Base-by-base conservation (phyloP, 2,797 vertebrate species). In the Lagodon rhomboides region DNA sequence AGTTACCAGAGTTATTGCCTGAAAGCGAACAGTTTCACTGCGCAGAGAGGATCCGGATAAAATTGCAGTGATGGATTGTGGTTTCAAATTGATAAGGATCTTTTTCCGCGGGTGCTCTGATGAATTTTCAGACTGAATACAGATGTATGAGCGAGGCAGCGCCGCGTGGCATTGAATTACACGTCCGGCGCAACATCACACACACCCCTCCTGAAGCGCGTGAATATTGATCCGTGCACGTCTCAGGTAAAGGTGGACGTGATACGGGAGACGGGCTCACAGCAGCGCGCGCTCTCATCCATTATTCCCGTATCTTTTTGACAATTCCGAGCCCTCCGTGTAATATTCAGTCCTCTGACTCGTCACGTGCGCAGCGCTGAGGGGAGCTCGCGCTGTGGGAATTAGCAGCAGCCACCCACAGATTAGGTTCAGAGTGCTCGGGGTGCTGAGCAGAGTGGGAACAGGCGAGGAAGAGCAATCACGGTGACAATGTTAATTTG, bases 1-100 rank as follows among this genome's bases (percentile, higher is more conserved):
- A 90, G 79, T 91, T 91, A 83, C 80, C 86, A 73, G 83, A 90
- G 77, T 89, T 93, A 91, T 93, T 91, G 89, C 88, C 82, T 87
- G 82, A 90, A 92, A 89, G 4, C 84, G 84, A 91, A 83, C 78
- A 85, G 84, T 92, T 92, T 84, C n/a, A 73, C 86, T 78, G 85
- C 77, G 66, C 73, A 79, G 83, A 84, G 73, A 82, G 85, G 85
- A 81, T 90, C 84, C 68, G 59, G 67, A 80, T 82, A 72, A 92
- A 92, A 89, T 87, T 88, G 82, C 75, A 60, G 60, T 91, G 93
- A 93, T 90, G 88, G 87, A 92, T 92, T 83, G 84, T 68, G 55
- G 66, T 78, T 86, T 91, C 71, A 83, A 83, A 91, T 86, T 91
- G 92, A 90, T 92, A 85, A 84, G 86, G 86, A 93, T 92, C 85